A percentile compares a stretch with the other conserved stretches of the same genome.
phyloP scores from a whole-genome alignment of 2,797 vertebrate genomes.

The Psittacula echo region DNA sequence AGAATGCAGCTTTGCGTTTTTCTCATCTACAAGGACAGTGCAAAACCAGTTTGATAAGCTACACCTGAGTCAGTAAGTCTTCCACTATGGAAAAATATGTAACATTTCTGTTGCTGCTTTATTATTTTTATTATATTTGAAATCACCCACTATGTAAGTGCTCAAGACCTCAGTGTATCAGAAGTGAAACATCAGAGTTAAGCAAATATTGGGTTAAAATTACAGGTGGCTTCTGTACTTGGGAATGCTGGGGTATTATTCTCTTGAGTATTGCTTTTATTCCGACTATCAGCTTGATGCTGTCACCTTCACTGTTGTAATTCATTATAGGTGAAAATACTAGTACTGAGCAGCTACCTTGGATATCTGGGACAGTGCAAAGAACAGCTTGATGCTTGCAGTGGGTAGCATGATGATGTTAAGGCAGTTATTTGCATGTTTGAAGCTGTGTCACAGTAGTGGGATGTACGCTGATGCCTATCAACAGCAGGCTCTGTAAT shows the following conservation, averaged over 20 bases:
- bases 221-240: neutral
- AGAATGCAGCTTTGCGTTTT: neutral
- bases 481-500: neutral
- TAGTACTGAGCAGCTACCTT: neutral
- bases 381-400: neutral
- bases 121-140: neutral
- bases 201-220: neutral
- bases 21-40: neutral
- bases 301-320: neutral
- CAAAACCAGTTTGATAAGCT: neutral
- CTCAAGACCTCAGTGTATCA: neutral
- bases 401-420: neutral
- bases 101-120: neutral
- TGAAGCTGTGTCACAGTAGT: neutral
- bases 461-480: neutral
- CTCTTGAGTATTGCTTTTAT: neutral
- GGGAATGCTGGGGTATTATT: neutral
- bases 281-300: neutral
- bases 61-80: neutral
- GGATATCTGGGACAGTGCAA: neutral
- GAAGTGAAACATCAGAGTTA: neutral
- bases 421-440: neutral
- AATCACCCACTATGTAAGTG: fast-evolving
- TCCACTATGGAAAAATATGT: neutral
- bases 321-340: neutral